Base-by-base conservation (phyloP, 2,113 vertebrate genomes). In the Struthidea cinerea region DNA sequence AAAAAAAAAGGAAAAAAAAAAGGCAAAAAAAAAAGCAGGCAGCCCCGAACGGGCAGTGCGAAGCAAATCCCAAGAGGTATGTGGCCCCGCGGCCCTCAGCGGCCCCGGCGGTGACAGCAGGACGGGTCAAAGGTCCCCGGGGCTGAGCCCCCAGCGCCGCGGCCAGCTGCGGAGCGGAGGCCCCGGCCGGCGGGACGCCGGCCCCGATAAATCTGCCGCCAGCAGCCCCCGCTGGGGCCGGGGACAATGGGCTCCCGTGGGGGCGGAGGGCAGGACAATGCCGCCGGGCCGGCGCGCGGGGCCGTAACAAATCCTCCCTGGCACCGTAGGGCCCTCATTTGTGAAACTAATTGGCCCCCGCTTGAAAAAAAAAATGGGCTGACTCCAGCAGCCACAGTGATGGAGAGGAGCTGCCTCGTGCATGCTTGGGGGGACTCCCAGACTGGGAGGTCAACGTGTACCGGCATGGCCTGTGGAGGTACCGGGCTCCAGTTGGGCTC, bases 261-360 rank as follows among this genome's bases (percentile, higher is more conserved):
- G 98, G 97, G 95, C 83, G 94, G 87, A 92, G 96, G 93, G 96
- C 90, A 96, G 97, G 92, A 98, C 98, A 98, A 98, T 98, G 96
- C 90, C n/a, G 95, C 94, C 91, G 37, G 87, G 91, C 95, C 96
- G 96, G 96, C 97, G 97, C 92, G 96, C 96, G 96, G 97, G 97
- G 97, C 97, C 91, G 97, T 97, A 98, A 98, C 98, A 98, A 98
- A 98, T 98, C 97, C 91, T 97, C 94, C 96, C 94, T 97, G 97
- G 97, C 98, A 98, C 97, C 94, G 95, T 90, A 55, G 97, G 97
- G 93, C 95, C 97, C 97, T 98, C 98, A 98, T 98, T 98, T 98
- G 98, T 98, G 98, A 98, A 98, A 98, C 98, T 98, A 98, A 98
- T 98, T 98, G 98, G 98, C 97, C 98, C 97, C 92, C 86, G 90